phyloP scores from a whole-genome alignment of 1,140 invertebrate genomes.

The Semibalanus balanoides region DNA sequence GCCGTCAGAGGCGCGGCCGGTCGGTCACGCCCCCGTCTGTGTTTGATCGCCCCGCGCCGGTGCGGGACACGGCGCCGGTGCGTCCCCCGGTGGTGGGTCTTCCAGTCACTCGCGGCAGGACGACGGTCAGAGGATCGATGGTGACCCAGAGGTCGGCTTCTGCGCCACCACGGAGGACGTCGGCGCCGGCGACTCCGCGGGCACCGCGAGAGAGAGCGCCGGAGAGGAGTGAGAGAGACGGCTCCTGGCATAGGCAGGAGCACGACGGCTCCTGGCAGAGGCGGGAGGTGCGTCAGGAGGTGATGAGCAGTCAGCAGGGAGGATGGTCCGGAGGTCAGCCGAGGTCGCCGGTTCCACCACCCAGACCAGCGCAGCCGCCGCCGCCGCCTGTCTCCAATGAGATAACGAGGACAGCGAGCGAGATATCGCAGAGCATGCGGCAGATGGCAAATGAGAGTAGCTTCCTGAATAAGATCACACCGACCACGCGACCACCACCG shows the following conservation, averaged over 20 bases:
- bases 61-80: not conserved
- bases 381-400: not conserved
- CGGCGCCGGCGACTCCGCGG: too few species aligned
- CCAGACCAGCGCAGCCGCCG: not conserved
- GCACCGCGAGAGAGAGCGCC: too few species aligned
- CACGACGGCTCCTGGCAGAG: too few species aligned
- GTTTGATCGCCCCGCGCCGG: conserved; percentile 35
- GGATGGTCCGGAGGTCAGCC: too few species aligned
- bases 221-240: too few species aligned
- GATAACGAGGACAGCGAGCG: not conserved
- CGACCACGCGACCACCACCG: too few species aligned
- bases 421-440: not conserved
- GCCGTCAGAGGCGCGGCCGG: not conserved
- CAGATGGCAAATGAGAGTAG: not conserved
- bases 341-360: too few species aligned
- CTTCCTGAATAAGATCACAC: not conserved
- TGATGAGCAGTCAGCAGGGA: too few species aligned
- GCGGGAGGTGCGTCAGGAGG: too few species aligned
- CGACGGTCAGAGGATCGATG: not conserved
- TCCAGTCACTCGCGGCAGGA: not conserved
- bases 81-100: not conserved
- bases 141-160: not conserved
- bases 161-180: not conserved
- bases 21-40: conserved; percentile 38
- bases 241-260: too few species aligned